Base-by-base conservation (phyloP, 2,113 vertebrate genomes). In the Vidua macroura region DNA sequence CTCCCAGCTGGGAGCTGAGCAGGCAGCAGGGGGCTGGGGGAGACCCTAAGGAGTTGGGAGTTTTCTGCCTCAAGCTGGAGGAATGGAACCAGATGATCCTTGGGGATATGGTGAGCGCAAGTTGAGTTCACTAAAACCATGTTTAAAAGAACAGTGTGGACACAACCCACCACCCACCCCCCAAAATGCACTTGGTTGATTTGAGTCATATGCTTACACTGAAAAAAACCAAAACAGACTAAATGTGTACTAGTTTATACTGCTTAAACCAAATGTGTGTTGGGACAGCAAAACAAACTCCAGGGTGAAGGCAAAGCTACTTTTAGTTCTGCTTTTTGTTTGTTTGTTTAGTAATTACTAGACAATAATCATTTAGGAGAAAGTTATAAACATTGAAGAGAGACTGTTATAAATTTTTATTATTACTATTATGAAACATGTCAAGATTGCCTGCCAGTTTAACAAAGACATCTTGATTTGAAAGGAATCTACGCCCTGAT, bases 301-400 rank as follows among this genome's bases (percentile, higher is more conserved):
- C 48, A 78, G 68, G 39, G 41, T 7, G 28, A 78, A 62, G 88
- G 43, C 75, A 92, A 63, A 88, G 83, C 83, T 83, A n/a, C 63
- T 90, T 93, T 77, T 66, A 88, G 64, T 63, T 70, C 68, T 88
- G 43, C 22, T 53, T 49, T 82, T 28, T 51, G 66, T 94, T 95
- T 90, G 90, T 79, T 96, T 94, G 73, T 83, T 92, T 90, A 93
- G 88, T 88, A 93, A 94, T 84, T 88, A 81, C 72, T 77, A 86
- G 76, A 67, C 69, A 63, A 83, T 68, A 86, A 92, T 63, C 1
- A 78, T 64, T 37, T 19, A 78, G 73, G 76, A 94, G 60, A 94
- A 83, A 88, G 83, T 67, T 81, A 63, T 52, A 72, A 94, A 90
- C 68, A 15, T 6, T 13, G 48, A 86, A 86, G 64, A 74, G 64